Evolutionary conservation across 2,113 vertebrate species (phyloP), one percentile per base, ranked within the genome.

Genomic region (rat (Rattus norvegicus)): DNA sequence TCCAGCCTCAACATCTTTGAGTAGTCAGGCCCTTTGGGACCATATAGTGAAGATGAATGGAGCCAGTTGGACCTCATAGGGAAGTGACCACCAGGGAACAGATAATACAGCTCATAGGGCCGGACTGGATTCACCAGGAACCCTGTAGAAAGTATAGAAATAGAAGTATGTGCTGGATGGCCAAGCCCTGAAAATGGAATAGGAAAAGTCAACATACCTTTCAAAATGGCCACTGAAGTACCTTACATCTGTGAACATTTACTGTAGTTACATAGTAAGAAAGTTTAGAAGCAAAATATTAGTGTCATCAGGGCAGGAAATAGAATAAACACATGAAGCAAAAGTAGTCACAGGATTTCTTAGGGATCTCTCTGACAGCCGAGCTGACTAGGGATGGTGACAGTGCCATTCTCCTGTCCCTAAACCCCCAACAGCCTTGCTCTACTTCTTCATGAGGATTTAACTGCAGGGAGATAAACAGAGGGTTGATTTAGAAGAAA

Each of bases 401-500:
- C 49, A 86, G 83, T 70, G 65, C 84, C 96, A 87, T 73, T 86
- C 84, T 61, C 91, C 70, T 87, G 33, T 95, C 77, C 94, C 52
- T 5, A 98, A 97, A 63, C 88, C 94, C 94, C 97, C 91, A 95
- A 39, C 86, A 97, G 96, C 89, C 94, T 88, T 93, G 95, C 77
- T 88, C 97, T 95, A 97, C 63, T 97, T 96, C 92, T 96, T 95
- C 86, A 76, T 88, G 43, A 67, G 94, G 83, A 97, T 95, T 97
- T 98, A 95, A 97, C 98, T 98, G 95, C 96, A 91, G 4, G 54
- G 30, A 96, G 96, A 70, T 77, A 95, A 97, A 91, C 28, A 52
- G 73, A 97, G 67, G 86, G 77, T 91, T 96, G 77, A 91, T 95
- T 94, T 96, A 95, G 87, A 98, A 92, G 95, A 97, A 97, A 96